Evolutionary conservation across 92 coral and sea anemone species (phyloP), one percentile per base, ranked within the genome.

Genomic region (Micromussa lordhowensis): DNA sequence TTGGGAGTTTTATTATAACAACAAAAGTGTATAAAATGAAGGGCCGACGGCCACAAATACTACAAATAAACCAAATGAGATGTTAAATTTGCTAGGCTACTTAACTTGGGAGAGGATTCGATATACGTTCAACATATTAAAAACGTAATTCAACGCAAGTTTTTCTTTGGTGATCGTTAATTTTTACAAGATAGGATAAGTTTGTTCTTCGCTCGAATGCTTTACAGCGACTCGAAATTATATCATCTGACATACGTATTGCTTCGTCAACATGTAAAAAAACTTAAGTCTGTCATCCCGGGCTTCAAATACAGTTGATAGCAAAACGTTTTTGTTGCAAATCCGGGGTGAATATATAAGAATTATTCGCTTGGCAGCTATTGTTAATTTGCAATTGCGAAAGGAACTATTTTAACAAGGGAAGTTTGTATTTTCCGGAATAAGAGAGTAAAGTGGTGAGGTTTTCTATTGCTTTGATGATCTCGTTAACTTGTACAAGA

Each of bases 401-500:
- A 79, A 54, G 57, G n/a, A 58, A 79, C 69, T 51, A 29, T 51
- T 31, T 54, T 55, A 18, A 55, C 48, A 55, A 31, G 18, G 9
- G 82, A 12, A 31, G 69, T 79, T 29, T 78, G 5, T 29, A 78
- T 44, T 55, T 79, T 28, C n/a, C 28, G 66, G 69, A 53, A 54
- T 53, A 54, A 19, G 17, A 54, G 66, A 73, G 29, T 17, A n/a
- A 15, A 28, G 29, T 79, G 19, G n/a, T 55, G 21, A 17, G 36
- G 36, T 79, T 58, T 54, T 54, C 44, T 31, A 79, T 79, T 28
- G 21, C 38, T 79, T 26, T 26, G 66, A 55, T 58, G 48, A 32
- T 79, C n/a, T 79, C 66, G 69, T 58, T 79, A 53, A 19, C 78
- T 18, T 34, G 48, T 73, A 73, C 49, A 73, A 30, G 38, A 31